Evolutionary conservation across 2,113 vertebrate species (phyloP).

Genomic region (Tenrec ecaudatus): DNA sequence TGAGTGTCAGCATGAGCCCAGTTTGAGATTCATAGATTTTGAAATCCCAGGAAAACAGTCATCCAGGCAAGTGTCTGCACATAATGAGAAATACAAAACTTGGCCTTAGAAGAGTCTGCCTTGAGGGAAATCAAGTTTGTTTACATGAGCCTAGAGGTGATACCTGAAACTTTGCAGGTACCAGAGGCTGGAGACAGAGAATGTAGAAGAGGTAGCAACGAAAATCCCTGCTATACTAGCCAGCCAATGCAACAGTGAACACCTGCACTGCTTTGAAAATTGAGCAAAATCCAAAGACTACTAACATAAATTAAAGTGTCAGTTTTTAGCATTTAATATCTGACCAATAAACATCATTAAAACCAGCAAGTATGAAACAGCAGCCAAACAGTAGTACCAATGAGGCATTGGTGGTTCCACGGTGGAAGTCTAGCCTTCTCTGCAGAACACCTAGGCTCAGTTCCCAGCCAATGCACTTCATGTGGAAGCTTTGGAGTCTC

Average conservation of each 20-base stretch:
- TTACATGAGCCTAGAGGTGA: not conserved
- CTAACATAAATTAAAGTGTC: fast-evolving
- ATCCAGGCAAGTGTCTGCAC: not conserved
- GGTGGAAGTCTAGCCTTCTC: not conserved
- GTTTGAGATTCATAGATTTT: too few relatives aligned
- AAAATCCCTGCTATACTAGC: not conserved
- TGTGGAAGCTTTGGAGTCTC: not conserved
- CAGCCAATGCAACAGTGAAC: not conserved
- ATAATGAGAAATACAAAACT: not conserved
- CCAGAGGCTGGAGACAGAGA: not conserved
- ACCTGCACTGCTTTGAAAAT: fast-evolving
- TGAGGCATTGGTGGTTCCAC: not conserved
- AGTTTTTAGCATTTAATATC: fast-evolving
- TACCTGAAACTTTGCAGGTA: not conserved
- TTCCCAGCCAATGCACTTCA: not conserved
- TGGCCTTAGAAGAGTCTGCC: not conserved
- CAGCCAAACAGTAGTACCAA: fast-evolving
- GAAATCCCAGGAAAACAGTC: not conserved
- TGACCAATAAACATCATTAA: fast-evolving
- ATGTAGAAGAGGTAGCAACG: fast-evolving
- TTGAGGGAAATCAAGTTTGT: not conserved
- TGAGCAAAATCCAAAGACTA: fast-evolving
- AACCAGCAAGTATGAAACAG: fast-evolving
- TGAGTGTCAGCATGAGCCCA: fast-evolving
- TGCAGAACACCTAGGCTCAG: not conserved